phyloP scores from a whole-genome alignment of 2,113 vertebrate species.

The Neodon shergylaensis region DNA sequence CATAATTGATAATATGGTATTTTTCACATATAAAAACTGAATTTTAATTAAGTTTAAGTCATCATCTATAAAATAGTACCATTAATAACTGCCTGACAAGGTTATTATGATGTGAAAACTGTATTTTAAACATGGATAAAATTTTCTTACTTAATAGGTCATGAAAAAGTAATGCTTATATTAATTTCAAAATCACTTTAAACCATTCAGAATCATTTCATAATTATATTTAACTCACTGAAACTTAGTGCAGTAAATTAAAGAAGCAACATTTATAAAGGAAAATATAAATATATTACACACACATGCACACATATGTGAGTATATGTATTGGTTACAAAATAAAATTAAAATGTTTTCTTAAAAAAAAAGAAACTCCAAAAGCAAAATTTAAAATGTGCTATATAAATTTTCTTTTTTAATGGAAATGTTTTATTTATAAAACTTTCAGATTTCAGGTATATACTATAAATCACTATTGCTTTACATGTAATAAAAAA shows the following conservation, averaged over 20 bases:
- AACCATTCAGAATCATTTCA: not conserved
- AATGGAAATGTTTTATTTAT: not conserved
- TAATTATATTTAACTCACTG: not conserved
- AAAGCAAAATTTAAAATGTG: not conserved
- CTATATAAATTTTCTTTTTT: too few species aligned
- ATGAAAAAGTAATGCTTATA: not conserved
- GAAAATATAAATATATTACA: not conserved
- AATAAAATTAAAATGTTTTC: not conserved
- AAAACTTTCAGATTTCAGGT: conserved; percentile 33
- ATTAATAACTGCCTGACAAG: not conserved
- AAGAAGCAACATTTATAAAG: not conserved
- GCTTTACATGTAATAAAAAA: not conserved
- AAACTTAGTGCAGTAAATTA: not conserved
- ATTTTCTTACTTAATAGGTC: not conserved
- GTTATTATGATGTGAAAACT: not conserved
- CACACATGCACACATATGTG: not conserved
- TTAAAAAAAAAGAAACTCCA: not conserved
- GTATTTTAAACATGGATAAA: not conserved
- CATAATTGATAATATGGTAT: not conserved
- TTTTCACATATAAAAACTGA: not conserved
- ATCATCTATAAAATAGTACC: not conserved
- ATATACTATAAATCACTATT: not conserved
- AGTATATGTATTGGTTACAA: not conserved
- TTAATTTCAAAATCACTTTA: not conserved
- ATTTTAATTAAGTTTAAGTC: not conserved